Evolutionary conservation across 2,888 invertebrate genomes (phyloP).

Genomic region (Brachynemurus nebulosus): DNA sequence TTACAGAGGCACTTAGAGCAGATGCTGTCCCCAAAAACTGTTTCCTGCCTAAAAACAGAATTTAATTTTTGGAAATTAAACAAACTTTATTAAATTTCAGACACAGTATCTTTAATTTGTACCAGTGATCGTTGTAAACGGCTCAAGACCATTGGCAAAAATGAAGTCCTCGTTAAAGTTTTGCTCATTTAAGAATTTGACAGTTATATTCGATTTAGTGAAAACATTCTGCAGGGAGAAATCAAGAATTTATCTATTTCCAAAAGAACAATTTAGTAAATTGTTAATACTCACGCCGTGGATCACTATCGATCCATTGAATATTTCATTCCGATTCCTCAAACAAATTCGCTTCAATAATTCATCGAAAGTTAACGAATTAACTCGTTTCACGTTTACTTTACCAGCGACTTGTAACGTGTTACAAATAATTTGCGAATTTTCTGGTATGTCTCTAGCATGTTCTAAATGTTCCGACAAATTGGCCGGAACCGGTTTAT

Average conservation of each 20-base stretch:
- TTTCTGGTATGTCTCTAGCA: not conserved
- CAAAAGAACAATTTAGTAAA: not conserved
- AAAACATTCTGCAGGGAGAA: conserved; percentile 29
- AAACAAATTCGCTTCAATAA: conserved; percentile 33
- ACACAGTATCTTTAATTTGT: too few relatives aligned
- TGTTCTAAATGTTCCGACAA: not conserved
- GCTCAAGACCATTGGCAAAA: conserved; percentile 25
- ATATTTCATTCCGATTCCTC: conserved; percentile 27
- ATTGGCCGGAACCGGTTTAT: not conserved
- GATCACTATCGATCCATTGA: conserved; percentile 30
- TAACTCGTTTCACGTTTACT: conserved; percentile 30
- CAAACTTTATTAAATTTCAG: too few relatives aligned
- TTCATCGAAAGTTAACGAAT: conserved; percentile 33
- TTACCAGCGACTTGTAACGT: conserved; percentile 20
- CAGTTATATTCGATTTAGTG: conserved; percentile 25
- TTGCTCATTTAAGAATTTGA: conserved; percentile 33
- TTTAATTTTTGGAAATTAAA: not conserved
- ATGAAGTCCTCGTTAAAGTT: conserved; percentile 39
- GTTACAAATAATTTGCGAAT: not conserved
- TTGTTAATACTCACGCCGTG: conserved; percentile 32
- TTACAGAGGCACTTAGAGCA: conserved; percentile 27
- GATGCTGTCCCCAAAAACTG: conserved; percentile 31
- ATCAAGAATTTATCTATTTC: not conserved
- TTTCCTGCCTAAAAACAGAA: conserved; percentile 27
- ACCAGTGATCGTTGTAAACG: conserved; percentile 29